These are phyloP conservation scores for Pitta sordida DNA, from an alignment of 2,113 vertebrate species.

Conservation along the genomic window DNA sequence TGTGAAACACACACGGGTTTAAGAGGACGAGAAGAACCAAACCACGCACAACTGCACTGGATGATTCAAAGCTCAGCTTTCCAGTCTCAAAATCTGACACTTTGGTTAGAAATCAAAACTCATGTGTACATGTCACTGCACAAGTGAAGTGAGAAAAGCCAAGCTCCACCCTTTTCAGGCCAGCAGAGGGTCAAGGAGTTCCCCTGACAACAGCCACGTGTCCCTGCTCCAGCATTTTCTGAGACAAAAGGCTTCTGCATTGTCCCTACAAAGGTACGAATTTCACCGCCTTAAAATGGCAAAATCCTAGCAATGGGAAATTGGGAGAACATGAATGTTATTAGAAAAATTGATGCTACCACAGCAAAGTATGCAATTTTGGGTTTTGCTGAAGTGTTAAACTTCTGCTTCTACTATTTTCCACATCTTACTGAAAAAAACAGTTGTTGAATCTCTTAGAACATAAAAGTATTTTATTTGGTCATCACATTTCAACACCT, in stretches of 20 bases:
- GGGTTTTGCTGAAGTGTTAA: accelerated
- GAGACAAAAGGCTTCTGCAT: not conserved
- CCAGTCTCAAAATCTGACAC: not conserved
- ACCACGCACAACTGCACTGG: accelerated
- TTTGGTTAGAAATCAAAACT: not conserved
- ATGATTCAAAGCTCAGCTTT: not conserved
- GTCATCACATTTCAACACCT: not conserved
- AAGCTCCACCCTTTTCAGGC: not conserved
- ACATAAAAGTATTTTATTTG: not conserved
- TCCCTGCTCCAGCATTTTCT: not conserved
- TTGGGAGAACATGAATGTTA: not conserved
- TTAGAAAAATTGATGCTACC: not conserved
- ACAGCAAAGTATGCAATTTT: not conserved
- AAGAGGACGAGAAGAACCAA: not conserved
- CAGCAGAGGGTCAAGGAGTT: not conserved
- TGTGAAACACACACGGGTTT: not conserved
- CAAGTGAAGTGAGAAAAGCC: not conserved
- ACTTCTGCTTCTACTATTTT: not conserved
- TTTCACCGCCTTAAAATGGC: not conserved
- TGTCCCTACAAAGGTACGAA: accelerated
- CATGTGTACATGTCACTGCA: accelerated
- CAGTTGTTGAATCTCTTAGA: not conserved
- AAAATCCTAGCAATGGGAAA: not conserved
- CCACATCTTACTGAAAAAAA: not conserved
- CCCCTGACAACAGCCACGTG: not conserved